These are phyloP conservation scores for Anguilla japonica DNA, from an alignment of 2,113 vertebrate genomes.

Conservation along the genomic window DNA sequence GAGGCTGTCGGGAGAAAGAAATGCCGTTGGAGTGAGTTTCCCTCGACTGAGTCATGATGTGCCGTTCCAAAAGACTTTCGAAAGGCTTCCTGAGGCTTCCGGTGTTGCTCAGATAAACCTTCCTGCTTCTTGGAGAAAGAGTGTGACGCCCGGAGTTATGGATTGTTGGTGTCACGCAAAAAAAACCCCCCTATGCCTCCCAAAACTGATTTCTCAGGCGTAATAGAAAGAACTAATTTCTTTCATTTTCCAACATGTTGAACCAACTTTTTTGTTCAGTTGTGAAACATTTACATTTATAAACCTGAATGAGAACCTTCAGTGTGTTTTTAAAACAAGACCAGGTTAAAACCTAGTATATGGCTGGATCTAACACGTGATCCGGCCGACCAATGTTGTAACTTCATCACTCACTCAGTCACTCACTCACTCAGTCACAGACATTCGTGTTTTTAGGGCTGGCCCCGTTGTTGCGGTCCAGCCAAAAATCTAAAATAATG, in stretches of 20 bases:
- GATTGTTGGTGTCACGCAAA: not conserved
- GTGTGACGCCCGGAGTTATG: not conserved
- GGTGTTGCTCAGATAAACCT: not conserved
- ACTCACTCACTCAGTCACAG: too few relatives aligned
- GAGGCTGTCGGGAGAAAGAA: not conserved
- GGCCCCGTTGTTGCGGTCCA: too few relatives aligned
- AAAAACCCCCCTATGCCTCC: not conserved
- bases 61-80: not conserved
- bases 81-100: not conserved
- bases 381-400: too few relatives aligned
- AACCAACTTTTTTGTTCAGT: not conserved
- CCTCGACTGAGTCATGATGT: constrained; percentile 4
- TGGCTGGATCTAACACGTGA: too few relatives aligned
- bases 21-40: not conserved
- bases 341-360: too few relatives aligned
- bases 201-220: too few relatives aligned
- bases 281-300: not conserved
- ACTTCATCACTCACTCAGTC: too few relatives aligned
- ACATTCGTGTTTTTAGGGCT: too few relatives aligned
- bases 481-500: too few relatives aligned
- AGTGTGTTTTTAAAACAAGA: too few relatives aligned
- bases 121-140: not conserved
- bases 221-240: too few relatives aligned
- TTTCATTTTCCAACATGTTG: not conserved
- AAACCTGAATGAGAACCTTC: too few relatives aligned